Conservation (phyloP, 1,140 invertebrate genomes). For the Gryon sp. region DNA sequence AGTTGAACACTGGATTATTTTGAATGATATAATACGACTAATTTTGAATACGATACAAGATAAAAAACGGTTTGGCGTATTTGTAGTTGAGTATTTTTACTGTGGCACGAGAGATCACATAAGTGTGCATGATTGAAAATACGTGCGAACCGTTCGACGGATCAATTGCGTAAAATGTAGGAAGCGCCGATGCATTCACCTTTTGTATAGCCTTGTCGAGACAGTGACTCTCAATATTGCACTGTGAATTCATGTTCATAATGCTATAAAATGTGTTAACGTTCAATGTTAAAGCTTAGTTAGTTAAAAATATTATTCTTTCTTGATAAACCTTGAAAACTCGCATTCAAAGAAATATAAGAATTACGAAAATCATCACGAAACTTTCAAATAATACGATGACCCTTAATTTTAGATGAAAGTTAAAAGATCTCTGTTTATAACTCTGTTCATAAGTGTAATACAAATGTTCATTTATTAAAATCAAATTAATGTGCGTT, state of each 20-base stretch:
- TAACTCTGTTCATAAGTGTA: no score
- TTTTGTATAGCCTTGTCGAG: conserved; percentile 74
- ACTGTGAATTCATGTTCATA: conserved; percentile 24
- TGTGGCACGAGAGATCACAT: conserved; percentile 28
- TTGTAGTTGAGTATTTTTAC: conserved; percentile 50
- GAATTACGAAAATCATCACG: no score
- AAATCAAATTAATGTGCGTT: no score
- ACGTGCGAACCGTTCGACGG: conserved; percentile 67
- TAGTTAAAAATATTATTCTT: no score
- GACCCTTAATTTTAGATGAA: no score
- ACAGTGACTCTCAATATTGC: conserved; percentile 69
- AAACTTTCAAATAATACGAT: no score
- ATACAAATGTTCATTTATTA: no score
- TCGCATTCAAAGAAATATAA: no score
- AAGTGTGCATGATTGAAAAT: conserved; percentile 64
- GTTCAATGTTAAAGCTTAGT: conserved; percentile 20
- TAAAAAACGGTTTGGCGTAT: conserved; percentile 37
- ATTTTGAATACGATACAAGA: conserved; percentile 8
- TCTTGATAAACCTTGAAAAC: no score
- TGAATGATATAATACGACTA: no score
- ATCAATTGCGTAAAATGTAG: conserved; percentile 77
- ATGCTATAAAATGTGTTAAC: conserved; percentile 28
- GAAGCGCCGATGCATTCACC: conserved; percentile 78
- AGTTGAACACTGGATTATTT: no score
- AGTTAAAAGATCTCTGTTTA: no score